Evolutionary conservation across 2,888 invertebrate species (phyloP).

Genomic region (Litoditis marina): DNA sequence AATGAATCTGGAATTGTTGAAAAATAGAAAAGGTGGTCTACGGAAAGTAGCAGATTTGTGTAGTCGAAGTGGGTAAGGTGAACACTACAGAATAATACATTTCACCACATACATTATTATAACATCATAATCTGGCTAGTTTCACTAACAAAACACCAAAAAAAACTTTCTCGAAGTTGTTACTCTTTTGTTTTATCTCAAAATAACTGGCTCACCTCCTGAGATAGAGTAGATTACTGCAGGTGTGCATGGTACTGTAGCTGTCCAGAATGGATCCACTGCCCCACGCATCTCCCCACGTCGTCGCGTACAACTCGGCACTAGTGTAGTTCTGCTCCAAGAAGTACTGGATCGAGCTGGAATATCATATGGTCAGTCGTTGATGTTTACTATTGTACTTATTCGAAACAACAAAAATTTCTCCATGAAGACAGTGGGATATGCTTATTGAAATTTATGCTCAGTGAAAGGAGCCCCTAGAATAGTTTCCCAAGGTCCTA

Average conservation of each 20-base stretch:
- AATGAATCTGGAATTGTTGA: neutral
- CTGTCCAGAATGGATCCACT: conserved; percentile 48
- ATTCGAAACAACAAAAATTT: too few relatives aligned
- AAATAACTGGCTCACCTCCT: conserved; percentile 23
- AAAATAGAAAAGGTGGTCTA: neutral
- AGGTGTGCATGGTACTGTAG: conserved; percentile 58
- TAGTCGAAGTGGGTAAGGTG: neutral
- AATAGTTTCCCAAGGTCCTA: too few relatives aligned
- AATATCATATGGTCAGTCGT: too few relatives aligned
- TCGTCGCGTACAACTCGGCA: conserved; percentile 58
- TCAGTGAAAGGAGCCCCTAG: too few relatives aligned
- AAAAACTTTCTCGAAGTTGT: too few relatives aligned
- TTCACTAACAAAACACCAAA: too few relatives aligned
- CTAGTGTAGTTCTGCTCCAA: conserved; percentile 59
- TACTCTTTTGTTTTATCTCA: too few relatives aligned
- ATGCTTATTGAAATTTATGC: too few relatives aligned
- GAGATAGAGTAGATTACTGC: conserved; percentile 52
- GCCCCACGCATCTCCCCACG: conserved; percentile 57
- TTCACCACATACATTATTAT: neutral
- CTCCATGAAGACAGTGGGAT: too few relatives aligned
- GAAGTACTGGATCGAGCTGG: conserved; percentile 54
- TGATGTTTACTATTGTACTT: neutral
- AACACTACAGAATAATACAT: neutral
- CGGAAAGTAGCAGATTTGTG: neutral
- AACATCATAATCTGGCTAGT: too few relatives aligned